Base-by-base conservation (phyloP, 2,113 vertebrate genomes). In the Numenius arquata region DNA sequence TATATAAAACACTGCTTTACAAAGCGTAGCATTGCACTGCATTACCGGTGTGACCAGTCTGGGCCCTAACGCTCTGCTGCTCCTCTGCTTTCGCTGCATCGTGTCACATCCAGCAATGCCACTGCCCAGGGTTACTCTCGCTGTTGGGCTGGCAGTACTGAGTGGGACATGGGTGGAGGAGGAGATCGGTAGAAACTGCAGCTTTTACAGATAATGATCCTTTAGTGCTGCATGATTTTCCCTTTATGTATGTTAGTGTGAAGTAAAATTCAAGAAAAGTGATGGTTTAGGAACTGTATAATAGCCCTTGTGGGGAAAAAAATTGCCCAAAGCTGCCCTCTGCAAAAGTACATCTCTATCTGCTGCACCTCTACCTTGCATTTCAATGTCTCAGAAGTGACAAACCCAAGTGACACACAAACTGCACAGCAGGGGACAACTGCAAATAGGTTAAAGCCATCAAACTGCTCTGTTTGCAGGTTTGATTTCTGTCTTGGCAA, bases 11-110 rank as follows among this genome's bases (percentile, higher is more conserved):
- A n/a, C 16, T 25, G 38, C 32, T 88, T 50, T 62, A 17, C 7
- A 65, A 36, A 55, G 34, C 0, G 0, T 2, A 29, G 2, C 15
- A 8, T 4, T n/a, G 11, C 7, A 12, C 52, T 75, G 32, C 13
- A 4, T 40, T 56, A 17, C 36, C 9, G 1, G 3, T 26, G 53
- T 71, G 61, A n/a, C 61, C 73, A 32, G 38, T 16, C 32, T 71
- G 61, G 47, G 26, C 22, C 27, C 15, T 27, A 36, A 32, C 0
- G 1, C 18, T 38, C 32, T 50, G 58, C 58, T 71, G 40, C 65
- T 66, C 21, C 56, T 59, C 43, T 58, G 23, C 30, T 50, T 38
- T 40, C 0, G 1, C 56, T 62, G 47, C 14, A 1, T 30, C 4
- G 1, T 23, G 26, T 70, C n/a, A 14, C 0, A 1, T 26, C 50